Base-by-base conservation (phyloP, 2,113 vertebrate species). In the Haemorhous mexicanus region DNA sequence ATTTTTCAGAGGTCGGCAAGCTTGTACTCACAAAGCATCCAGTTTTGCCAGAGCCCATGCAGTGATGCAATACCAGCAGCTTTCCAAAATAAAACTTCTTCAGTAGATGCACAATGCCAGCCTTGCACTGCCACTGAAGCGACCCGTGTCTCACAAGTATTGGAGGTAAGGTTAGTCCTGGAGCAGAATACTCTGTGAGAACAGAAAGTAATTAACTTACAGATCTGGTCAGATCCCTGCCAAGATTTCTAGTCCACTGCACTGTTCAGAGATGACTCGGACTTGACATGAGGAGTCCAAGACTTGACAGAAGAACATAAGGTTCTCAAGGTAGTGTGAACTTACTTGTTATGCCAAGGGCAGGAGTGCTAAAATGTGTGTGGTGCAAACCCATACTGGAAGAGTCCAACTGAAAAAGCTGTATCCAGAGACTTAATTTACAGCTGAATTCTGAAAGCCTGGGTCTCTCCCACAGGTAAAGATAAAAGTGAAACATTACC, bases 41-140 rank as follows among this genome's bases (percentile, higher is more conserved):
- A 3, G 30, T 49, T 82, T 55, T 90, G 46, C 62, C 67, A 47
- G 80, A 46, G 28, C 23, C 19, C 23, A 2, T 5, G 8, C 1
- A 4, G 46, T 53, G 61, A 70, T 35, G 70, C 56, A 87, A 63
- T n/a, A 46, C 14, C 19, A 70, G 44, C 56, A 88, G 43, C 67
- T 76, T 79, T 68, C 30, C 70, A 72, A 82, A 82, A 47, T 43
- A 74, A 74, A 67, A n/a, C 30, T 35, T 11, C 1, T 53, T 63
- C 1, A 1, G 9, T 32, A n/a, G 13, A 14, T 50, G 27, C 46
- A 17, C 0, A 0, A 24, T 62, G 50, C 43, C n/a, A 44, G 55
- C 47, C 43, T 85, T 46, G 32, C 4, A 2, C 33, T 58, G 15
- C 53, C 43, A 10, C 43, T 37, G 26, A 22, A 81, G 52, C 50